These are phyloP conservation scores for Enteromius trimaculatus DNA, from an alignment of 2,797 vertebrate genomes.

Conservation along the genomic window DNA sequence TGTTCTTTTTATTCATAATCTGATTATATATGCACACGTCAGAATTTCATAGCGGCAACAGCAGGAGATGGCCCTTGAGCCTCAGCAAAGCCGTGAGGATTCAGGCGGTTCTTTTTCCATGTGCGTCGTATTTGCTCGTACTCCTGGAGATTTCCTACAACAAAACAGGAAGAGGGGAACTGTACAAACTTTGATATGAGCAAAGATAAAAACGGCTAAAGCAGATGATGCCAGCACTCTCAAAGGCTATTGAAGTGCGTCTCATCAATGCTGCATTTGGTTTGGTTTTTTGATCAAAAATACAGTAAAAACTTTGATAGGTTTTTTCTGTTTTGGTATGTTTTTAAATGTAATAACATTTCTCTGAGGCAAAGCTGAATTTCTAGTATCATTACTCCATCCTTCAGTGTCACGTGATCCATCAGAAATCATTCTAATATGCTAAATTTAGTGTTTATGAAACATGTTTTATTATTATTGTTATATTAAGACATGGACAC, in stretches of 20 bases:
- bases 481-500: background rate
- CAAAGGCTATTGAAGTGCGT: background rate
- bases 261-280: background rate
- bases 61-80: constrained; percentile 38
- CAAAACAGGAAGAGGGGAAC: background rate
- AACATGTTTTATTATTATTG: background rate
- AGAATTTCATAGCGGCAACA: constrained; percentile 24
- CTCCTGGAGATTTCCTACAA: constrained; percentile 8
- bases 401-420: background rate
- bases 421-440: background rate
- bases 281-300: background rate
- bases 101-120: constrained; percentile 10
- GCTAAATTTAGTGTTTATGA: background rate
- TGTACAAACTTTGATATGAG: background rate
- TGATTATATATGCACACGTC: constrained; percentile 35
- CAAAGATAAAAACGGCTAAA: background rate
- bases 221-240: background rate
- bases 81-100: constrained; percentile 27
- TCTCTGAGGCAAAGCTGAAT: background rate
- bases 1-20: constrained; percentile 47
- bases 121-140: background rate
- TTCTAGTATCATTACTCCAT: background rate
- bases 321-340: background rate
- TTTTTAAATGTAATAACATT: background rate
- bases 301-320: background rate